Conservation (phyloP, 1,140 invertebrate species). For the Aphaenogaster rudis region DNA sequence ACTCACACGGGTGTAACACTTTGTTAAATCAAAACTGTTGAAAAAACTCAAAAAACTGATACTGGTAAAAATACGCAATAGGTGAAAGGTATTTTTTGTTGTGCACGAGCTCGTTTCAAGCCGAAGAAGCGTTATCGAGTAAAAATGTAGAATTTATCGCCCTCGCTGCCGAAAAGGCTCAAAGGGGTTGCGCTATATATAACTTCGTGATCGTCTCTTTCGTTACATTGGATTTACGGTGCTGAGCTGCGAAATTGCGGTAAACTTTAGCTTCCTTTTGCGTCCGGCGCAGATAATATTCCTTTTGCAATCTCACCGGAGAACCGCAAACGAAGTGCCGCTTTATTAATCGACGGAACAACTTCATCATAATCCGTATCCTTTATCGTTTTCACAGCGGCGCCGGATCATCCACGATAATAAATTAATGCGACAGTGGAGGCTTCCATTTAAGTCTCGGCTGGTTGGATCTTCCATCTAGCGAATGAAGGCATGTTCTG, state of each 20-base stretch:
- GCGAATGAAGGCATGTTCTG: background rate
- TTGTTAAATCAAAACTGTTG: background rate
- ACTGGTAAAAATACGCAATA: background rate
- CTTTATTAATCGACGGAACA: slow-evolving; percentile 22
- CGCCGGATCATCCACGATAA: background rate
- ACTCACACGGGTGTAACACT: background rate
- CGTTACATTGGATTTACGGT: slow-evolving; percentile 49
- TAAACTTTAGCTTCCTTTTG: slow-evolving; percentile 13
- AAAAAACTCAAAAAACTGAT: background rate
- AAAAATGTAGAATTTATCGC: slow-evolving; percentile 51
- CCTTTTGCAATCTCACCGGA: background rate
- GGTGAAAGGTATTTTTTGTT: background rate
- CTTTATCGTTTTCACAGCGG: slow-evolving; percentile 25
- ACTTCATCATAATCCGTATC: slow-evolving; percentile 29
- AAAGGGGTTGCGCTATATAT: slow-evolving; percentile 34
- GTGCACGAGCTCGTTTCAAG: background rate
- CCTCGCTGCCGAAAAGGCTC: slow-evolving; percentile 46
- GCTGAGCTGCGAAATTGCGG: slow-evolving; percentile 25
- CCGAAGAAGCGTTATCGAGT: slow-evolving; percentile 27
- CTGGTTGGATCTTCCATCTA: background rate
- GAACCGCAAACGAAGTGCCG: slow-evolving; percentile 1
- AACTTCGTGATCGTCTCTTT: slow-evolving; percentile 51
- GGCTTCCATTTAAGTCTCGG: background rate
- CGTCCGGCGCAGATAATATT: background rate
- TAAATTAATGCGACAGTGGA: slow-evolving; percentile 38